Percentiles rank a stretch among this genome's conserved stretches.
phyloP scores from a whole-genome alignment of 2,797 vertebrate genomes.

The Hybognathus amarus region DNA sequence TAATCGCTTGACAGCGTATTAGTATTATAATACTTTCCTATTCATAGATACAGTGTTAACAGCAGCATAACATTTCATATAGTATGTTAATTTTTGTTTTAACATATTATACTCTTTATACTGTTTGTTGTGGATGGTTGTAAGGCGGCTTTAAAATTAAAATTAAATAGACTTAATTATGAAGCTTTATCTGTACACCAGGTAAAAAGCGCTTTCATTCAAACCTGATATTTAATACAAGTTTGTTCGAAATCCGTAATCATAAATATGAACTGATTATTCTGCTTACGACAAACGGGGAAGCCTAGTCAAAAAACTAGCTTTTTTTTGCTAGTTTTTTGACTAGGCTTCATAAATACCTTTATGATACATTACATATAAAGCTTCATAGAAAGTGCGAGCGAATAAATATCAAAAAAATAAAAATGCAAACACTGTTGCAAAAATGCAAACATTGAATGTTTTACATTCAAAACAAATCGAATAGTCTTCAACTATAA shows the following conservation, averaged over 20 bases:
- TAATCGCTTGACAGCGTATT: too few species aligned
- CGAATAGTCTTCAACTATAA: neutral
- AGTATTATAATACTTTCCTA: neutral
- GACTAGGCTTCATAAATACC: neutral
- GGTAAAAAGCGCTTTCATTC: neutral
- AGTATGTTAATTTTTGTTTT: neutral
- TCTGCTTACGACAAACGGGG: neutral
- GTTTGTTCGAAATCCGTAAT: neutral
- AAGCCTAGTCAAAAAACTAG: too few species aligned
- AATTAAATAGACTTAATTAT: neutral
- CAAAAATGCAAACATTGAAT: neutral
- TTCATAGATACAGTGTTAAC: neutral
- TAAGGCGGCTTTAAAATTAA: neutral
- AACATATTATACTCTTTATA: neutral
- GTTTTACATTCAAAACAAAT: neutral
- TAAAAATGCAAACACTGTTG: neutral
- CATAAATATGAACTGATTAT: neutral
- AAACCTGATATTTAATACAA: neutral
- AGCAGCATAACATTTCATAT: neutral
- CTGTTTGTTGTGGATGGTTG: neutral
- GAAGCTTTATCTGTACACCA: neutral
- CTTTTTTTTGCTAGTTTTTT: too few species aligned
- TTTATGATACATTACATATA: constrained; percentile 3
- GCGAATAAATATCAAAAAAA: neutral
- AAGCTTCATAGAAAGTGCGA: neutral